Evolutionary conservation across 2,888 invertebrate species (phyloP), one percentile per base, ranked within the genome.

Genomic region (Luperina nickerlii): DNA sequence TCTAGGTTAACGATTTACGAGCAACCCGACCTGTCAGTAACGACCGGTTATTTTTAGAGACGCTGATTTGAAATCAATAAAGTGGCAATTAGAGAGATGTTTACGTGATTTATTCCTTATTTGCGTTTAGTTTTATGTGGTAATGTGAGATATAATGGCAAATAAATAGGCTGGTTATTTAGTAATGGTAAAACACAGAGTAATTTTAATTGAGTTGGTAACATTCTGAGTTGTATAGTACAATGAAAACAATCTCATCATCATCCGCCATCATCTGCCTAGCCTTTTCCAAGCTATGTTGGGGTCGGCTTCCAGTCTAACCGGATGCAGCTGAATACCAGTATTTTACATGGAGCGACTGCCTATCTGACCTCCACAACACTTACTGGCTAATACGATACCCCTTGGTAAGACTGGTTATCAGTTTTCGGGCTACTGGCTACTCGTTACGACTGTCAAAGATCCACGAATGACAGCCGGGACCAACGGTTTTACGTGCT

Each of bases 1-100:
- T 88, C 79, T 89, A 79, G 88, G 89, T 85, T 88, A 87, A 89
- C 83, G 89, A 88, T 81, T 82, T 76, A 82, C 72, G 72, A 84
- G 74, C 84, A 76, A 78, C 65, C 67, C 81, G 76, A 81, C 67
- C 79, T 78, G 87, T 84, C 84, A 68, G 69, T 67, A 72, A 77
- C 67, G 78, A 75, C 69, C 68, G 38, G 76, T 63, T 85, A 83
- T 84, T 79, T 84, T 81, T 77, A 78, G 73, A 74, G 48, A 73
- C 63, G 70, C 72, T 84, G 79, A 87, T 82, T 88, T 75, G 66
- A 78, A 87, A 88, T 88, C 85, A 78, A 88, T 88, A 80, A 75
- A 81, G 42, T 78, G 54, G 75, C 82, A 85, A 88, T 84, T 83
- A 87, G 72, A 80, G 70, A 67, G 48, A 76, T 73, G 72, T 72